These are phyloP conservation scores for Dorcus parallelipipedus DNA, from an alignment of 2,888 invertebrate genomes.

Conservation along the genomic window DNA sequence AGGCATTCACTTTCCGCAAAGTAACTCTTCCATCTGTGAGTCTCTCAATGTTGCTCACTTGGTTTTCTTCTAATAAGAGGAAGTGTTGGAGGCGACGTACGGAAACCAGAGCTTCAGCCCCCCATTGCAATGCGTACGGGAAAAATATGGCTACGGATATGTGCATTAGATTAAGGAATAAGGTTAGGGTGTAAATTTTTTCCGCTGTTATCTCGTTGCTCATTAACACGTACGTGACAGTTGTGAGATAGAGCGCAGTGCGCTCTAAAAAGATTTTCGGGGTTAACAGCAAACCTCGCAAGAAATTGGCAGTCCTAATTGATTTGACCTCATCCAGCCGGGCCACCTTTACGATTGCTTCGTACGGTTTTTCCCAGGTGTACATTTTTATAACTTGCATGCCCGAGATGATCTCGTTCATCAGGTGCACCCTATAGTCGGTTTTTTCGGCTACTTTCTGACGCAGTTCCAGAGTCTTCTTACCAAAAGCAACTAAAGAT, in stretches of 20 bases:
- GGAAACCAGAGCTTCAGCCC: conserved; percentile 57
- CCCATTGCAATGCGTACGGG: conserved; percentile 55
- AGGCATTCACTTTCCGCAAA: conserved; percentile 29
- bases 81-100: conserved; percentile 55
- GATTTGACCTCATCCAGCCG: conserved; percentile 20
- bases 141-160: conserved; percentile 58
- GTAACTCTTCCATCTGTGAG: conserved; percentile 21
- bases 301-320: conserved; percentile 51
- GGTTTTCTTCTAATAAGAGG: conserved; percentile 55
- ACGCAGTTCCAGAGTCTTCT: conserved; percentile 59
- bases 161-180: conserved; percentile 50
- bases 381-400: conserved; percentile 73
- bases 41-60: conserved; percentile 19
- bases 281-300: conserved; percentile 64
- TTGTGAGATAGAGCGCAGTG: conserved; percentile 72
- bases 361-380: conserved; percentile 67
- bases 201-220: conserved; percentile 59
- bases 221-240: conserved; percentile 66
- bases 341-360: conserved; percentile 28
- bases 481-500: conserved; percentile 49
- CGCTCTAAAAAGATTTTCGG: conserved; percentile 78
- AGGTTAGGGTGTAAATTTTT: conserved; percentile 42
- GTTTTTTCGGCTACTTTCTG: conserved; percentile 47
- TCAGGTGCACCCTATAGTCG: conserved; percentile 62
- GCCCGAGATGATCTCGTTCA: conserved; percentile 66